Conservation (phyloP, 2,888 invertebrate genomes). For the Melitaea athalia region DNA sequence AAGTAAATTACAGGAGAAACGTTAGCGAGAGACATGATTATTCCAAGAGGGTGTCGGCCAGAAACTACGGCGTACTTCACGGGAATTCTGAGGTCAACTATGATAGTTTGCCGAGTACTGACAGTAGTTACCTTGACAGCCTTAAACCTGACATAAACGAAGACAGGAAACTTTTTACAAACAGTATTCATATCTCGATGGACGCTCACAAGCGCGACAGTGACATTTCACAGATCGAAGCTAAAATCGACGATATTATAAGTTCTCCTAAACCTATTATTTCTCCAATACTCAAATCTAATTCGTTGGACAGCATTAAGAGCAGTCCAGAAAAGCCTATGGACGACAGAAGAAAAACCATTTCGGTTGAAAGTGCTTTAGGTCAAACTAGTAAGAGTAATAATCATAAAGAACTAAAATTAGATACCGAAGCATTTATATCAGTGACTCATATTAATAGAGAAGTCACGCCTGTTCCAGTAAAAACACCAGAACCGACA, state of each 20-base stretch:
- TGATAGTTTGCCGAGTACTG: slow-evolving; percentile 75
- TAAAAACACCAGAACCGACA: slow-evolving; percentile 51
- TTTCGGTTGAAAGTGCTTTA: slow-evolving; percentile 76
- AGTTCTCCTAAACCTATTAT: slow-evolving; percentile 79
- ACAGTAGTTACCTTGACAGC: slow-evolving; percentile 76
- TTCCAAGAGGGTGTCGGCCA: slow-evolving; percentile 68
- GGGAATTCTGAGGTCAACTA: slow-evolving; percentile 65
- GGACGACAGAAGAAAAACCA: slow-evolving; percentile 75
- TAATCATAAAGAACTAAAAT: slow-evolving; percentile 53
- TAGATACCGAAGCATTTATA: slow-evolving; percentile 73
- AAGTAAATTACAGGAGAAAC: slow-evolving; percentile 76
- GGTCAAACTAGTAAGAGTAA: slow-evolving; percentile 50
- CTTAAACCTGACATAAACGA: slow-evolving; percentile 70
- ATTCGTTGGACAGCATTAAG: slow-evolving; percentile 83
- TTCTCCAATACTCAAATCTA: slow-evolving; percentile 77
- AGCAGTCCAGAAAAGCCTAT: slow-evolving; percentile 77
- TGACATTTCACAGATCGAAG: slow-evolving; percentile 80
- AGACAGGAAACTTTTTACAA: slow-evolving; percentile 69
- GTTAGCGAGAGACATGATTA: slow-evolving; percentile 70
- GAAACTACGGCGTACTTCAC: slow-evolving; percentile 67
- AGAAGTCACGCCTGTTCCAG: slow-evolving; percentile 57
- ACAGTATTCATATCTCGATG: slow-evolving; percentile 69
- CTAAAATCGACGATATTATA: slow-evolving; percentile 80
- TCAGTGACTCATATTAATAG: slow-evolving; percentile 83
- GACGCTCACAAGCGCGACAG: slow-evolving; percentile 72